Evolutionary conservation across 2,888 invertebrate species (phyloP), one percentile per base, ranked within the genome.

Genomic region (Lasioglossum calceatum): DNA sequence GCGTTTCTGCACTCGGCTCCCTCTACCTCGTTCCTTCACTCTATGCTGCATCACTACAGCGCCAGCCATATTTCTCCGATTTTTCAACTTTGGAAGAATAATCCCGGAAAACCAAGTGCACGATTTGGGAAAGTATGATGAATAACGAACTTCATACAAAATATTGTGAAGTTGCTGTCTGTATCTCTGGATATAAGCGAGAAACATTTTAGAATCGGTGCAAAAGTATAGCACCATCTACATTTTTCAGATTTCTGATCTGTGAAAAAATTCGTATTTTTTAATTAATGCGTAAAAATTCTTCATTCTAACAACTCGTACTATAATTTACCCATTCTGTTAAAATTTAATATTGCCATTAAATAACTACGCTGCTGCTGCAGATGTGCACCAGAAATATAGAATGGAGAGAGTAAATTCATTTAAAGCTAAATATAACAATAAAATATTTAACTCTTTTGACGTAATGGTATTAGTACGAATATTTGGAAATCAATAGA

Each of bases 1-100:
- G 72, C 50, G 47, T 78, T 77, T 64, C 50, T 32, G 36, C 47
- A 75, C 71, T 39, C 71, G 16, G 14, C 32, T 67, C 67, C 32
- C 67, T 67, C 36, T 67, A 0, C 4, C 16, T 16, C 36, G 12
- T 7, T 7, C 67, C 19, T 1, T 61, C 61, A 27, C 61, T 27
- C 23, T 23, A n/a, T 2, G 50, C 7, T 50, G 19, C n/a, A n/a
- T 54, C 23, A n/a, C 54, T 54, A 10, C 3, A 54, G n/a, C 54
- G 23, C 3, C n/a, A n/a, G 10, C 10, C 54, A 54, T 54, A 54
- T 54, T 54, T n/a, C n/a, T n/a, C 54, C 23, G 10, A n/a, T 10
- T 54, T n/a, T 54, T 54, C 23, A 54, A 54, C 54, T 54, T n/a
- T n/a, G 0, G 54, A 10, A 54, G 3, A 54, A 54, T 54, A n/a